A percentile compares a stretch with the other conserved stretches of the same genome.
These are phyloP conservation scores for Otus scops DNA, from an alignment of 2,797 vertebrate genomes.

Conservation along the genomic window DNA sequence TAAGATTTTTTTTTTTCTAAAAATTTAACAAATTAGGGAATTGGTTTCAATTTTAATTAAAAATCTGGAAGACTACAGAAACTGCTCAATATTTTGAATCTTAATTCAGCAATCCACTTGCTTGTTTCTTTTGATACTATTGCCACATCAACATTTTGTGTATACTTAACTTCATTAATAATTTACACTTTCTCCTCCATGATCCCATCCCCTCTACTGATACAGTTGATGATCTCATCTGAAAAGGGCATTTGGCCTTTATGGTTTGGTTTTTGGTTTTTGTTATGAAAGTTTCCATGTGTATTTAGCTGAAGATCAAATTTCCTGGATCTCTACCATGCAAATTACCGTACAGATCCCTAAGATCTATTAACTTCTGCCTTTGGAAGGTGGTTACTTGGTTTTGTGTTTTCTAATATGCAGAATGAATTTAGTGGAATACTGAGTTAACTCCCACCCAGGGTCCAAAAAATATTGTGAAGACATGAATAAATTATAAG, in stretches of 20 bases:
- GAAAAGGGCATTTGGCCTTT: background rate
- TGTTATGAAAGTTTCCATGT: accelerated
- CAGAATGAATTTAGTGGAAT: background rate
- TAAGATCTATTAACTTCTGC: background rate
- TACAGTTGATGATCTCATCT: background rate
- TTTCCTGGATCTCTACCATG: background rate
- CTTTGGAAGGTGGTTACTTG: background rate
- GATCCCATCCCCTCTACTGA: background rate
- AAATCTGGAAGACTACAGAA: background rate
- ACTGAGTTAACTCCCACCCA: background rate
- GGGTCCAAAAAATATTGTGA: background rate
- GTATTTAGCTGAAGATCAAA: background rate
- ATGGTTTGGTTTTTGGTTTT: background rate
- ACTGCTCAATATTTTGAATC: background rate
- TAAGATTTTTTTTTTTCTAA: background rate
- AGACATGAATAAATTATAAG: background rate
- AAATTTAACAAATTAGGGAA: background rate
- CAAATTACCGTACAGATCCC: background rate
- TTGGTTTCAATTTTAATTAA: background rate
- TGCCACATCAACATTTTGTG: background rate
- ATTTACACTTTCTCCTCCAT: background rate
- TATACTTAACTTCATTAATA: background rate
- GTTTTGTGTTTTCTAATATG: background rate
- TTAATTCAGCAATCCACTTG: background rate
- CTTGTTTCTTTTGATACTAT: background rate